Evolutionary conservation across 1,140 invertebrate genomes (phyloP).

Genomic region (Melanaphis sacchari): DNA sequence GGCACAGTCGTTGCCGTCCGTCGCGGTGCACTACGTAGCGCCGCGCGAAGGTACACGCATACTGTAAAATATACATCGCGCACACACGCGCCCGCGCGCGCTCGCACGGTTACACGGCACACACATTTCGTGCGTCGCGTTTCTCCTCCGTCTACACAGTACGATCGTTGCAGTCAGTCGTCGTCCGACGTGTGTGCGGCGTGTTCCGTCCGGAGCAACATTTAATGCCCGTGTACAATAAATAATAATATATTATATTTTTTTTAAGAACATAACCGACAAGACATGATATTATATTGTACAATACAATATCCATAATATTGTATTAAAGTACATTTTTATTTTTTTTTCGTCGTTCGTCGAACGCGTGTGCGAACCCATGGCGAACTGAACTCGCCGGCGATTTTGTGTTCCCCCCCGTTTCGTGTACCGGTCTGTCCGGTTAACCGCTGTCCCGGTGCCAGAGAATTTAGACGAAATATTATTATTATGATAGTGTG

Average conservation of each 20-base stretch:
- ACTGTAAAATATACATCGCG: constrained; percentile 1
- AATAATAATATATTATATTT: too few relatives aligned
- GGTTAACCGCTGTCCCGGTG: not conserved
- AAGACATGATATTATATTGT: not conserved
- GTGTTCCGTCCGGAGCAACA: not conserved
- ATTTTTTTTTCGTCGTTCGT: too few relatives aligned
- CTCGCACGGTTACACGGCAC: not conserved
- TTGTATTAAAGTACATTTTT: not conserved
- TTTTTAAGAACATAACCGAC: not conserved
- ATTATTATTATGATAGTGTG: constrained; percentile 42
- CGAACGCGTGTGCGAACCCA: not conserved
- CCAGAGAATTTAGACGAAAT: not conserved
- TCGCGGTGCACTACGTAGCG: not conserved
- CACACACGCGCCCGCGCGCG: not conserved
- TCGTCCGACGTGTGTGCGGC: not conserved
- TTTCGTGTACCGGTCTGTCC: not conserved
- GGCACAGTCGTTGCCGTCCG: constrained; percentile 2
- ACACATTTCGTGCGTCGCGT: constrained; percentile 7
- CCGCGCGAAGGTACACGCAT: not conserved
- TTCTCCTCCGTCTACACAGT: not conserved
- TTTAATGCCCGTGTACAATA: not conserved
- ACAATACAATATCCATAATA: not conserved
- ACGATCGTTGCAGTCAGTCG: constrained; percentile 8
- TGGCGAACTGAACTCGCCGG: constrained; percentile 5
- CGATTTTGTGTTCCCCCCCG: not conserved